Evolutionary conservation across 2,888 invertebrate genomes (phyloP).

Genomic region (Theodoxus fluviatilis): DNA sequence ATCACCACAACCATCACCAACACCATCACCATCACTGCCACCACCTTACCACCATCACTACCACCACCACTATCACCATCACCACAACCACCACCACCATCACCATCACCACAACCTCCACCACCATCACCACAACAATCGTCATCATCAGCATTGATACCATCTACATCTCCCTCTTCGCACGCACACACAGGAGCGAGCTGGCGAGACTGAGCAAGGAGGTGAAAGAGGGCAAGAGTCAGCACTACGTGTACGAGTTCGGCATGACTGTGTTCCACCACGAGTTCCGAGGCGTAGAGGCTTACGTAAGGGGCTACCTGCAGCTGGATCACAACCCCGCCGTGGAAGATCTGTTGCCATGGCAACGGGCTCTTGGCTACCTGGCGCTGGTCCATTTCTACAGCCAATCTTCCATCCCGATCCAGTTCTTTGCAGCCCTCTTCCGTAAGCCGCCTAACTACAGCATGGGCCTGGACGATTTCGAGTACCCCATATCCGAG

Average conservation of each 20-base stretch:
- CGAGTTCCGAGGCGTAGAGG: constrained; percentile 36
- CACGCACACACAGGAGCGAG: too few relatives aligned
- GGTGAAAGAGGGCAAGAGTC: background rate
- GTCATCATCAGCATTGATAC: too few relatives aligned
- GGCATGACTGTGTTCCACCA: constrained; percentile 36
- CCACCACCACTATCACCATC: too few relatives aligned
- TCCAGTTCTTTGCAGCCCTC: constrained; percentile 35
- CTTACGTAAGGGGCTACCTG: constrained; percentile 38
- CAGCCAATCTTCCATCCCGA: constrained; percentile 38
- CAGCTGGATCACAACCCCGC: constrained; percentile 24
- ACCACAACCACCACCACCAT: too few relatives aligned
- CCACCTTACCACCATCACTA: too few relatives aligned
- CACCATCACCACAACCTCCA: too few relatives aligned
- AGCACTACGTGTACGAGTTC: constrained; percentile 35
- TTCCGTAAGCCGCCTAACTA: constrained; percentile 30
- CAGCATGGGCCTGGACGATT: constrained; percentile 32
- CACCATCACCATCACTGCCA: too few relatives aligned
- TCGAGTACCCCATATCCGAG: constrained; percentile 28
- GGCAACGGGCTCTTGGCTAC: constrained; percentile 34
- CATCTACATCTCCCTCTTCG: too few relatives aligned
- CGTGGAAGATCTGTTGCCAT: constrained; percentile 27
- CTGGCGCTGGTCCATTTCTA: constrained; percentile 39
- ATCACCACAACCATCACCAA: too few relatives aligned
- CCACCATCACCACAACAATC: too few relatives aligned
- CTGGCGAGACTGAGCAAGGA: too few relatives aligned